A percentile compares a stretch with the other conserved stretches of the same genome.
Conservation (phyloP, 2,888 invertebrate species). For the Pterobdella sp. region DNA sequence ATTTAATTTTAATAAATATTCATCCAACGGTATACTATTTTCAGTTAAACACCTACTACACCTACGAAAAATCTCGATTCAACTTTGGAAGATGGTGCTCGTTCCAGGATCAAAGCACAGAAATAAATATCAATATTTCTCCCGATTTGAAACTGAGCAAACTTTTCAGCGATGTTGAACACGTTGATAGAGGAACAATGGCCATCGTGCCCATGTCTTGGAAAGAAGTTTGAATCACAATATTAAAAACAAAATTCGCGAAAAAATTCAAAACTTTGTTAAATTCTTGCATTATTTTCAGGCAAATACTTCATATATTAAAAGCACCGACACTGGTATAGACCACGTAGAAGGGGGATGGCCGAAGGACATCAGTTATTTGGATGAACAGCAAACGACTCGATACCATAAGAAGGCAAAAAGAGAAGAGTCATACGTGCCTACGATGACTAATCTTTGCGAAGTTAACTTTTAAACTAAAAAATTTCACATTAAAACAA, state of each 20-base stretch:
- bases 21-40: neutral
- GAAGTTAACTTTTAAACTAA: slow-evolving; percentile 10
- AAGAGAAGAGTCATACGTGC: slow-evolving; percentile 31
- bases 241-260: neutral
- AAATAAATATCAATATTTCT: slow-evolving; percentile 18
- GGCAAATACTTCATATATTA: slow-evolving; percentile 30
- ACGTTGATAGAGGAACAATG: slow-evolving; percentile 7
- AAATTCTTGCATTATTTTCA: neutral
- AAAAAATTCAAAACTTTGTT: neutral
- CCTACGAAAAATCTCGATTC: slow-evolving; percentile 18
- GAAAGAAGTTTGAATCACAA: slow-evolving; percentile 13
- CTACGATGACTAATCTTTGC: slow-evolving; percentile 25
- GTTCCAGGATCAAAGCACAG: slow-evolving; percentile 18
- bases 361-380: slow-evolving; percentile 31
- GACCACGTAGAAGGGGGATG: slow-evolving; percentile 32
- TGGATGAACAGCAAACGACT: slow-evolving; percentile 28
- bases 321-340: slow-evolving; percentile 21
- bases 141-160: slow-evolving; percentile 20
- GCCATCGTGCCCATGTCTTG: slow-evolving; percentile 20
- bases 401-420: slow-evolving; percentile 31
- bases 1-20: neutral
- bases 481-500: too few relatives aligned
- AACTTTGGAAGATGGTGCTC: slow-evolving; percentile 19
- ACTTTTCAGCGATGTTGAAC: neutral
- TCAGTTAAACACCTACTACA: slow-evolving; percentile 13